phyloP scores from a whole-genome alignment of 2,888 invertebrate genomes.

The Megaustenia siamemsis region DNA sequence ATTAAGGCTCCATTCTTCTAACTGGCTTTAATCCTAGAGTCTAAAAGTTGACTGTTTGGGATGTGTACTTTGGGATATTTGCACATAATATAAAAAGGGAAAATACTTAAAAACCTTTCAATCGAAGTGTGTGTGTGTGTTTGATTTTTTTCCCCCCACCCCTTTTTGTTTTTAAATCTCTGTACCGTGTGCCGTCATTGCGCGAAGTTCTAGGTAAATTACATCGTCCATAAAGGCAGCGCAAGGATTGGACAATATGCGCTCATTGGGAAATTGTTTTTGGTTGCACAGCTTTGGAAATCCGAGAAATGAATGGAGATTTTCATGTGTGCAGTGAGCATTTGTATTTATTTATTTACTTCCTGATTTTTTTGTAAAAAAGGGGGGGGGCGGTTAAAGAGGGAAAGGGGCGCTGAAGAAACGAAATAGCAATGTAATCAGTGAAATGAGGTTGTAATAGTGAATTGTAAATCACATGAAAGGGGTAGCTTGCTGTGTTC shows the following conservation, averaged over 20 bases:
- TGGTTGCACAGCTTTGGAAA: neutral
- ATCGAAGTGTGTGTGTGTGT: too few relatives aligned
- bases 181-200: neutral
- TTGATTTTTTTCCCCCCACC: too few relatives aligned
- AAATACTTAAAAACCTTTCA: too few relatives aligned
- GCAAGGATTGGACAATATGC: neutral
- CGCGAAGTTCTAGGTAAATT: neutral
- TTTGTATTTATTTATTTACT: too few relatives aligned
- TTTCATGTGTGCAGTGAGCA: too few relatives aligned
- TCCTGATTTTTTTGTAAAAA: too few relatives aligned
- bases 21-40: neutral
- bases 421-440: too few relatives aligned
- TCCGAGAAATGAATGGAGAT: neutral
- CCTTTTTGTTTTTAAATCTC: neutral
- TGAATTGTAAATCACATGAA: too few relatives aligned
- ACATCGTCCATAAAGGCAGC: neutral
- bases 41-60: neutral
- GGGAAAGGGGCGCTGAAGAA: too few relatives aligned
- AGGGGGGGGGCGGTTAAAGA: too few relatives aligned
- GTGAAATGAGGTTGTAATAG: too few relatives aligned
- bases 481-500: too few relatives aligned
- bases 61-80: neutral
- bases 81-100: neutral
- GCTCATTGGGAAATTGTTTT: neutral
- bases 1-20: slow-evolving; percentile 15